phyloP scores from a whole-genome alignment of 1,140 invertebrate genomes.

The Calliopsis andreniformis region DNA sequence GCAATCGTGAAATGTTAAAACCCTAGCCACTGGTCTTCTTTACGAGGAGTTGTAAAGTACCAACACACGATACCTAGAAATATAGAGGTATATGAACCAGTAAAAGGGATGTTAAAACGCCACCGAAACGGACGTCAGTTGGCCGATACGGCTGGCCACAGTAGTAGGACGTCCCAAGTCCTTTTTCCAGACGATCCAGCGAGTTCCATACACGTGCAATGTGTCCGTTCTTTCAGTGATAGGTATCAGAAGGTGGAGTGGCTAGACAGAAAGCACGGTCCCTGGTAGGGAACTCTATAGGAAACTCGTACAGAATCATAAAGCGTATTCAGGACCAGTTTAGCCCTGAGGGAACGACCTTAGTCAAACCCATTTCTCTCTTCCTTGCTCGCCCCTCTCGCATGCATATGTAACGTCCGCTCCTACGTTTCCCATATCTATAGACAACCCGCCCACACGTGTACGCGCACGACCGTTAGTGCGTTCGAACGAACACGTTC shows the following conservation, averaged over 20 bases:
- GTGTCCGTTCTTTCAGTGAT: background rate
- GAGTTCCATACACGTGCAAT: background rate
- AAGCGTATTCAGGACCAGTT: constrained; percentile 54
- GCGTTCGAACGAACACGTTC: background rate
- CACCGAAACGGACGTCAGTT: background rate
- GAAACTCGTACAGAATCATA: constrained; percentile 46
- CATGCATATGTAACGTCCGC: constrained; percentile 48
- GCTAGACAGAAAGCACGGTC: background rate
- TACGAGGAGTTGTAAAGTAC: too few species aligned
- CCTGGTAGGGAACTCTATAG: background rate
- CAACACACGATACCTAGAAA: too few species aligned
- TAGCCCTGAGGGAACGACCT: constrained; percentile 38
- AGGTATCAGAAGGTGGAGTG: background rate
- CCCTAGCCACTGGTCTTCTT: too few species aligned
- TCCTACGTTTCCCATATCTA: constrained; percentile 1
- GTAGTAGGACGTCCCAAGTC: background rate
- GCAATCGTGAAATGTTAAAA: too few species aligned
- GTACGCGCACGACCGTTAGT: background rate
- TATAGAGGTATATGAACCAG: too few species aligned
- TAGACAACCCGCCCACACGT: background rate
- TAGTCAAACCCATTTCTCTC: constrained; percentile 38
- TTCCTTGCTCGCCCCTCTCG: background rate
- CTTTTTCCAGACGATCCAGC: too few species aligned
- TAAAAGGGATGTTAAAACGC: too few species aligned
- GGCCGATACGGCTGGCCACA: background rate